Evolutionary conservation across 2,888 invertebrate species (phyloP), one percentile per base, ranked within the genome.

Genomic region (Fragum fragum): DNA sequence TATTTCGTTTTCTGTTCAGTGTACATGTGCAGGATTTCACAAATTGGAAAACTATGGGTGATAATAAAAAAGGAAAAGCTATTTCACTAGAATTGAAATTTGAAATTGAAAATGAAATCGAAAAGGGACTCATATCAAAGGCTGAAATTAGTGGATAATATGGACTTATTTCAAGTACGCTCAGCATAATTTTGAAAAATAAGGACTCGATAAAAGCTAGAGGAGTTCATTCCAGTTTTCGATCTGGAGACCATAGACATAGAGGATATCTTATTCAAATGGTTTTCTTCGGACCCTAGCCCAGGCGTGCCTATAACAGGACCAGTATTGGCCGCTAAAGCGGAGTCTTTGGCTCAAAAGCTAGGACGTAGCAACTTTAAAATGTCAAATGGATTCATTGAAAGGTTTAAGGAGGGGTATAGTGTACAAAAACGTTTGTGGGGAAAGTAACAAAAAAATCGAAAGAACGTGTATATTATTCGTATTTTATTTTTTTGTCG

Each of bases 161-260:
- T 53, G 53, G 53, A 53, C 53, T 53, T 16, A n/a, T n/a, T 11
- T 53, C 53, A 53, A 53, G 53, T 18, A 53, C 53, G 21, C 53
- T 53, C 6, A 53, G 53, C n/a, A 53, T 18, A 21, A 53, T 53
- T n/a, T n/a, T n/a, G n/a, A n/a, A n/a, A n/a, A n/a, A n/a, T n/a
- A n/a, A n/a, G n/a, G n/a, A n/a, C n/a, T 53, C 18, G 7, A n/a
- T 11, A 53, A 53, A 53, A 53, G 7, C 21, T 7, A 53, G 18
- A 53, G 53, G 18, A 18, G 53, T 11, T 53, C 21, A 21, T 53
- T 53, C n/a, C 53, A 53, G 53, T 53, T 53, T 53, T 53, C 53
- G 53, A 11, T 53, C 53, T 7, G 53, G 53, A 7, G 53, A 53
- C n/a, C n/a, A 53, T 53, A 16, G 39, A 14, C 39, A 6, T 39